A percentile compares a stretch with the other conserved stretches of the same genome.
Evolutionary conservation across 35 echinoderm and acorn worm species (phyloP).

Genomic region (Amphiura filiformis): DNA sequence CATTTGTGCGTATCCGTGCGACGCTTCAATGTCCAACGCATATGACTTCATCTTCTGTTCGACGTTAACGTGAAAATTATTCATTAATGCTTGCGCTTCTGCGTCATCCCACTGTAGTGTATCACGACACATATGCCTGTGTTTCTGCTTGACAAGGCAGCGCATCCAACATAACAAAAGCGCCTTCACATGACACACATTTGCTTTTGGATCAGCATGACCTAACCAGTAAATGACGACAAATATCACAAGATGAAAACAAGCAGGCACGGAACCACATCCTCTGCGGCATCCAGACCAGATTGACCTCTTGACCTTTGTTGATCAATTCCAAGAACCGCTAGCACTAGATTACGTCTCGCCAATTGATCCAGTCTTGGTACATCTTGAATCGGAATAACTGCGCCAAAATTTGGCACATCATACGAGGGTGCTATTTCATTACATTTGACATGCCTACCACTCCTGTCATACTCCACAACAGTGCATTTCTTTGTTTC

Average conservation of each 20-base stretch:
- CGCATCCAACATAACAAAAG: background rate
- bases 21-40: background rate
- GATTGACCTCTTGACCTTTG: too few relatives aligned
- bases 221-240: background rate
- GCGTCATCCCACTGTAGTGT: background rate
- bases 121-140: background rate
- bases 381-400: background rate
- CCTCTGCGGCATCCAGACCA: too few relatives aligned
- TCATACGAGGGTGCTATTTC: background rate
- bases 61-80: background rate
- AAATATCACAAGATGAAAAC: background rate
- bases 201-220: background rate
- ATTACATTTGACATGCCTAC: background rate
- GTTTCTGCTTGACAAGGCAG: background rate
- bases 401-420: background rate
- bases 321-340: background rate
- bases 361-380: background rate
- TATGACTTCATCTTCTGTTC: background rate
- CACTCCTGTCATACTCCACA: background rate
- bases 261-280: background rate
- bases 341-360: background rate
- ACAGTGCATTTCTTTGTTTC: background rate
- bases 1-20: slow-evolving; percentile 34
- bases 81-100: background rate
- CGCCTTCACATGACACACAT: background rate